A percentile compares a stretch with the other conserved stretches of the same genome.
phyloP scores from a whole-genome alignment of 2,113 vertebrate genomes.

The Pomatorhinus ruficollis region DNA sequence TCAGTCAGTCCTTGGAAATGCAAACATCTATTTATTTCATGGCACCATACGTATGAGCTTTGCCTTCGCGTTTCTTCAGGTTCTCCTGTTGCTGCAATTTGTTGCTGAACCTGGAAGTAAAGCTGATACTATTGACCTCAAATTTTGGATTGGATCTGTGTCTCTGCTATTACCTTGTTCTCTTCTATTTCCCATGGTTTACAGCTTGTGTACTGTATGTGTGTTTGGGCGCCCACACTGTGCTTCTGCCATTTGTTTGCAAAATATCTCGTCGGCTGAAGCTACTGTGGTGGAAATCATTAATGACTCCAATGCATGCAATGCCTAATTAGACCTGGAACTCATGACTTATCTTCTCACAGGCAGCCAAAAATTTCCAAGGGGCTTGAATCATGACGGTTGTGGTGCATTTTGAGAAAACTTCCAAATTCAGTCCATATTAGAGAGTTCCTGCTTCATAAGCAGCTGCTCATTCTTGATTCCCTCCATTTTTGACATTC shows the following conservation, averaged over 20 bases:
- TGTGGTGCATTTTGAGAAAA: background rate
- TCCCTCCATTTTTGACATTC: background rate
- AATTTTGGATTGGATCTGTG: background rate
- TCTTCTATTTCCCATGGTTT: background rate
- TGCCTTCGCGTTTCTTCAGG: background rate
- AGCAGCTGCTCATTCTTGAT: background rate
- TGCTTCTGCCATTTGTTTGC: slow-evolving; percentile 5
- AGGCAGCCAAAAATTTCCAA: background rate
- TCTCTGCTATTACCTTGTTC: background rate
- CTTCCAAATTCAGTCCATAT: background rate
- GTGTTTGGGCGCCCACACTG: background rate
- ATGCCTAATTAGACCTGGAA: background rate
- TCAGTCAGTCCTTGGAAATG: background rate
- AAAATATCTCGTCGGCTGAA: background rate
- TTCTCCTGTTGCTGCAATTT: background rate
- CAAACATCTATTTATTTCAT: background rate
- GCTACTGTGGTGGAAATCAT: slow-evolving; percentile 24
- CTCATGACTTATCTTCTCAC: background rate
- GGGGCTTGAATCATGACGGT: background rate
- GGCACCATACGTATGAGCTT: accelerated
- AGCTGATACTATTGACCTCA: background rate
- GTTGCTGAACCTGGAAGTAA: background rate
- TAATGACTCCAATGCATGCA: background rate
- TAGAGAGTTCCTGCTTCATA: background rate
- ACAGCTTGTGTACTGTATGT: background rate